These are phyloP conservation scores for Camarhynchus parvulus DNA, from an alignment of 2,113 vertebrate species.

Conservation along the genomic window DNA sequence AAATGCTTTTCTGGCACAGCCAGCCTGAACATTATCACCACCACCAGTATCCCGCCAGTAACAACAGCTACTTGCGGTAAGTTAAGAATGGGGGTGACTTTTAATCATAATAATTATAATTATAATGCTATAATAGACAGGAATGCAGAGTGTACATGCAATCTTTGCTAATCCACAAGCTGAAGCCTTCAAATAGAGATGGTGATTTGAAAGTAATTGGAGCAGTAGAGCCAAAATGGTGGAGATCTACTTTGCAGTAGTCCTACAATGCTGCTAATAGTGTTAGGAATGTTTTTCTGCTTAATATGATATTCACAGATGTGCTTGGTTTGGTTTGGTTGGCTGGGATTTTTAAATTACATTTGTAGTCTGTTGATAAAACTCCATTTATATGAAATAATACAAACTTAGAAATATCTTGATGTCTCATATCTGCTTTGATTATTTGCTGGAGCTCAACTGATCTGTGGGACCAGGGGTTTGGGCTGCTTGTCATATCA, in stretches of 20 bases:
- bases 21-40: conserved; percentile 78
- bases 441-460: neutral
- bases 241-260: neutral
- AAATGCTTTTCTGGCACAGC: conserved; percentile 83
- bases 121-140: neutral
- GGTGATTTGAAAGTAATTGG: neutral
- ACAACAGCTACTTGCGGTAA: conserved; percentile 74
- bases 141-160: neutral
- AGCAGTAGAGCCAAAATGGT: neutral
- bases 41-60: conserved; percentile 53
- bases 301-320: neutral
- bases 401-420: neutral
- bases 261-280: neutral
- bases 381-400: neutral
- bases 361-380: neutral
- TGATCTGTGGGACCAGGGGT: neutral
- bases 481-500: neutral
- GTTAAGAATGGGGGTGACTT: neutral
- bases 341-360: neutral
- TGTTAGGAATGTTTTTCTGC: neutral
- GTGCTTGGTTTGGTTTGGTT: neutral
- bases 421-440: neutral
- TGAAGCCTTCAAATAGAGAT: neutral
- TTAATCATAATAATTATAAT: neutral
- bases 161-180: neutral